Base-by-base conservation (phyloP, 1,140 invertebrate species). In the Liolophura sinensis region DNA sequence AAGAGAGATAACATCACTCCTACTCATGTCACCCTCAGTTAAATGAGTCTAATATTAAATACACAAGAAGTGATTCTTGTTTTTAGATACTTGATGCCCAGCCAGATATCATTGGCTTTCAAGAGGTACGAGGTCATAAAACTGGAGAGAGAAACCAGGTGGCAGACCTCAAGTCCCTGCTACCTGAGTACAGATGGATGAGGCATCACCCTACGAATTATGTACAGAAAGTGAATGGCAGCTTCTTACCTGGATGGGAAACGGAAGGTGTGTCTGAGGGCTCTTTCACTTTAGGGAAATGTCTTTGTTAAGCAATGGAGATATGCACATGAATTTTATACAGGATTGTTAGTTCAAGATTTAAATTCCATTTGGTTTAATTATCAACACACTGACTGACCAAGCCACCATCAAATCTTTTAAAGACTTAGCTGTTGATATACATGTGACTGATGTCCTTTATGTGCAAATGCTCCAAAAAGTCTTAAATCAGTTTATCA, bases 171-270 rank as follows among this genome's bases (percentile, higher is more conserved):
- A 67, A 76, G 57, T 49, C 61, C 1, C 48, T 72, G 22, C n/a
- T 80, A 25, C 73, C 74, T n/a, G 62, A 70, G 25, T 80, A 74
- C 52, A 70, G 67, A 22, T 80, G 75, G 75, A 20, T 50, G 52
- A 49, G 66, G n/a, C 64, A 65, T 18, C 66, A 65, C 31, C 47
- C 59, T 50, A 69, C 77, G 12, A 75, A 72, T 56, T 52, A 56
- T 54, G 74, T 77, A 16, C n/a, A 63, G 25, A 69, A 69, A 52
- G 40, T 47, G n/a, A 58, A 69, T 27, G 25, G 72, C 60, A 49
- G 60, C n/a, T 67, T 71, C 27, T 65, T 62, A 47, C 62, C 64
- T 40, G 69, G 65, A 58, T 74, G 73, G 71, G 66, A 71, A 51
- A 68, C 62, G 58, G 75, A 78, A 77, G 74, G 73, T 76, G 64